A percentile compares a stretch with the other conserved stretches of the same genome.
These are phyloP conservation scores for Numenius phaeopus DNA, from an alignment of 2,797 vertebrate species.

Conservation along the genomic window DNA sequence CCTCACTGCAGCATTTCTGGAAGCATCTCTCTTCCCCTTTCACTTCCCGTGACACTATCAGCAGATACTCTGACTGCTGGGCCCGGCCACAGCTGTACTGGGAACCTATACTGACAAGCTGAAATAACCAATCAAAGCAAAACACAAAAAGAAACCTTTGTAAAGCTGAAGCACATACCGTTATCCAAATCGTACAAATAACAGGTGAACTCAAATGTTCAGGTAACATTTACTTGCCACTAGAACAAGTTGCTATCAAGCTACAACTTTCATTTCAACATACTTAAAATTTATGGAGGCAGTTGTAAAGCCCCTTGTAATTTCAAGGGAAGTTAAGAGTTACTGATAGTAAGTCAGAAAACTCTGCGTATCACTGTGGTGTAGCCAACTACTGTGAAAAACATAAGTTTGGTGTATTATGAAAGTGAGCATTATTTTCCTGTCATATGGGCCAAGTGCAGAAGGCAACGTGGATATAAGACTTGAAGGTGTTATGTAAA, in stretches of 20 bases:
- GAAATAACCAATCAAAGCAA: constrained; percentile 93
- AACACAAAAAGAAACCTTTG: constrained; percentile 77
- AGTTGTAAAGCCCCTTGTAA: constrained; percentile 1
- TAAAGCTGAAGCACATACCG: constrained; percentile 50
- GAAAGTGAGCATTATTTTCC: background rate
- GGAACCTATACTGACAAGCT: constrained; percentile 95
- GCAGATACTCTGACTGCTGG: constrained; percentile 96
- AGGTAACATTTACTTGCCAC: constrained; percentile 16
- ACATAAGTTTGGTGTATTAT: background rate
- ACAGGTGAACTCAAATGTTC: constrained; percentile 10
- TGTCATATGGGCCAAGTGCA: background rate
- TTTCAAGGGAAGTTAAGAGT: background rate
- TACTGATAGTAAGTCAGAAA: background rate
- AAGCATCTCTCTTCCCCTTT: constrained; percentile 92
- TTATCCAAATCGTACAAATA: constrained; percentile 39
- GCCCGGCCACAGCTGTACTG: constrained; percentile 87
- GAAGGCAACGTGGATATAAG: background rate
- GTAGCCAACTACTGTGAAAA: constrained; percentile 10
- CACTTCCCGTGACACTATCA: constrained; percentile 96
- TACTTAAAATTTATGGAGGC: background rate
- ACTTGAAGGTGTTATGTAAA: background rate
- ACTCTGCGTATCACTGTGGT: background rate
- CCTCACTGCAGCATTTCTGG: constrained; percentile 92
- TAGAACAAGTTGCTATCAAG: constrained; percentile 6
- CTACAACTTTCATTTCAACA: background rate